Percentiles rank a stretch among this genome's conserved stretches.
These are phyloP conservation scores for Ophraella communa DNA, from an alignment of 2,888 invertebrate species.

Conservation along the genomic window DNA sequence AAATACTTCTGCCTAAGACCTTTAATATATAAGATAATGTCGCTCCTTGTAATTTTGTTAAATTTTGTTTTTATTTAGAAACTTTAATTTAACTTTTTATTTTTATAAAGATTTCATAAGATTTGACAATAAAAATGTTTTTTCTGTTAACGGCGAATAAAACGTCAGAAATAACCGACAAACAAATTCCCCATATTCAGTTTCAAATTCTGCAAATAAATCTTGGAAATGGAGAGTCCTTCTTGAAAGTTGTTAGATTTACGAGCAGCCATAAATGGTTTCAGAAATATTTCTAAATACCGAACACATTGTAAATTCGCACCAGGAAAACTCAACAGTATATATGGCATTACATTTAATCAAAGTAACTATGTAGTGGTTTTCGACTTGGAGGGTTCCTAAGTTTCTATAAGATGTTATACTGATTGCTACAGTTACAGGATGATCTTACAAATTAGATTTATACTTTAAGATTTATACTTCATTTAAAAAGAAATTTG, in stretches of 20 bases:
- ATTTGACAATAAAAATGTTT: too few relatives aligned
- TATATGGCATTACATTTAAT: constrained; percentile 56
- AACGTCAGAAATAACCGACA: constrained; percentile 5
- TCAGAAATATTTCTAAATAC: constrained; percentile 45
- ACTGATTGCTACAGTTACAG: constrained; percentile 27
- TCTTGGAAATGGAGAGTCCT: constrained; percentile 36
- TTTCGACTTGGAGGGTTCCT: constrained; percentile 43
- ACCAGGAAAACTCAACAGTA: constrained; percentile 45
- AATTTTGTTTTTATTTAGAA: too few relatives aligned
- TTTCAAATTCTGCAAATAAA: constrained; percentile 38
- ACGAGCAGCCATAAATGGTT: constrained; percentile 38
- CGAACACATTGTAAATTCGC: constrained; percentile 47
- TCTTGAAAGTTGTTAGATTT: constrained; percentile 38
- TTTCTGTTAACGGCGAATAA: too few relatives aligned
- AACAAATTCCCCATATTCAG: constrained; percentile 37
- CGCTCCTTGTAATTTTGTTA: too few relatives aligned
- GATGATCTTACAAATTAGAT: constrained; percentile 12
- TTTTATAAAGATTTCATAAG: too few relatives aligned
- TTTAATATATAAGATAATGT: too few relatives aligned
- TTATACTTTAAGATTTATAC: too few relatives aligned
- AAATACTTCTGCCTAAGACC: too few relatives aligned
- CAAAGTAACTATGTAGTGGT: constrained; percentile 57
- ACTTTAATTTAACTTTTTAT: too few relatives aligned
- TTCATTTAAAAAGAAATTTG: too few relatives aligned
- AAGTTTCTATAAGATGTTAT: constrained; percentile 32